These are phyloP conservation scores for Cataglyphis hispanica DNA, from an alignment of 1,140 invertebrate species.

Conservation along the genomic window DNA sequence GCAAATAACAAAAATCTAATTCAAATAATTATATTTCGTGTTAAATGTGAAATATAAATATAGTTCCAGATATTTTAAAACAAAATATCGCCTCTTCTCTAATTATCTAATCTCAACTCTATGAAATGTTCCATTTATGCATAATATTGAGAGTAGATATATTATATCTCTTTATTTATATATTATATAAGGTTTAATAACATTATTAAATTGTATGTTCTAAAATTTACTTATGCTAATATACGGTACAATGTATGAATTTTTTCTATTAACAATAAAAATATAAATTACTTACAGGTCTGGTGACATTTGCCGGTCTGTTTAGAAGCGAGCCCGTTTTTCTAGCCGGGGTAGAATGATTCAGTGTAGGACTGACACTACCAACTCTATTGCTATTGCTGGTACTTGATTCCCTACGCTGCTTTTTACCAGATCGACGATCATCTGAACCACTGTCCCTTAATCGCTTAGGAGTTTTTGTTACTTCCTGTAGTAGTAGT, in stretches of 20 bases:
- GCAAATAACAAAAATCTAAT: constrained; percentile 1
- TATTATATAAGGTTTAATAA: background rate
- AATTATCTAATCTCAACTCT: background rate
- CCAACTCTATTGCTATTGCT: constrained; percentile 80
- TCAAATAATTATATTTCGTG: background rate
- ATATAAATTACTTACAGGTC: constrained; percentile 88
- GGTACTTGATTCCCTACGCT: constrained; percentile 82
- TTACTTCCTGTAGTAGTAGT: constrained; percentile 79
- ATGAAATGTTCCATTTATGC: background rate
- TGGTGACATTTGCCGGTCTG: constrained; percentile 89
- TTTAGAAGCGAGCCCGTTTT: constrained; percentile 89
- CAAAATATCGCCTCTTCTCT: background rate
- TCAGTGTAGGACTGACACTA: constrained; percentile 84
- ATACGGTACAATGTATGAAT: background rate
- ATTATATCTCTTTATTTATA: too few relatives aligned
- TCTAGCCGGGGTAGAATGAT: constrained; percentile 88
- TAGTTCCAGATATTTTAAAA: background rate
- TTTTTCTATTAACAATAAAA: constrained; percentile 20
- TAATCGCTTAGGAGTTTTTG: constrained; percentile 81
- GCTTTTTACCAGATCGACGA: constrained; percentile 82
- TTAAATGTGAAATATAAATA: background rate
- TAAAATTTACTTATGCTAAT: background rate
- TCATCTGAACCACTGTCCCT: constrained; percentile 76
- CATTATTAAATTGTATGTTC: background rate
- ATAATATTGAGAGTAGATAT: background rate